phyloP scores from a whole-genome alignment of 2,113 vertebrate genomes.

The Tricholaema leucomelas region DNA sequence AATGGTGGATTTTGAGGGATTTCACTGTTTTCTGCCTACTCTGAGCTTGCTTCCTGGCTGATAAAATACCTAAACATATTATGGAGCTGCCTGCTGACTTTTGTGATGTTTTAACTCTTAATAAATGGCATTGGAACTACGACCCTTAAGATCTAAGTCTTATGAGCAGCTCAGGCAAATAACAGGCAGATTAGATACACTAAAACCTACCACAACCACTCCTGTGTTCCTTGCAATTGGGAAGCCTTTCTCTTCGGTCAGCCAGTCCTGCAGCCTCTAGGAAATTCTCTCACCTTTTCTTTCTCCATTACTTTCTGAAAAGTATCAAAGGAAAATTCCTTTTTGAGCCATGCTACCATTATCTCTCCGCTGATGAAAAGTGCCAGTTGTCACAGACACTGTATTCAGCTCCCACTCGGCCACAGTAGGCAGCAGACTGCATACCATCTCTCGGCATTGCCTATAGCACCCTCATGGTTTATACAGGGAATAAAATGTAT shows the following conservation, averaged over 20 bases:
- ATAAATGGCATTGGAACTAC: not conserved
- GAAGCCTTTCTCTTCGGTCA: not conserved
- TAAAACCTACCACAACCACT: not conserved
- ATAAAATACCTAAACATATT: not conserved
- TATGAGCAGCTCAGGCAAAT: not conserved
- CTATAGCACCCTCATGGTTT: not conserved
- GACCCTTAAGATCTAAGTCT: not conserved
- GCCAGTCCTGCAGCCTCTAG: not conserved
- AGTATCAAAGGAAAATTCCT: not conserved
- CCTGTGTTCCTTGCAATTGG: not conserved
- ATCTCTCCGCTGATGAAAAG: not conserved
- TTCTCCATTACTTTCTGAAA: not conserved
- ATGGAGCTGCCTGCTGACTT: not conserved
- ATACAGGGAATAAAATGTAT: not conserved
- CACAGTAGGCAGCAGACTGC: not conserved
- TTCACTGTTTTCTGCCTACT: not conserved
- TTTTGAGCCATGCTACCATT: not conserved
- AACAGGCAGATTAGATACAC: not conserved
- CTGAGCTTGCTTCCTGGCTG: not conserved
- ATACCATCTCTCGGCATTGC: not conserved
- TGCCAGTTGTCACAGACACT: not conserved
- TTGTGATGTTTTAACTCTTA: not conserved
- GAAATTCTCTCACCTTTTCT: not conserved
- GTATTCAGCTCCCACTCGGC: not conserved
- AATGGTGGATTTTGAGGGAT: not conserved